Evolutionary conservation across 1,140 invertebrate genomes (phyloP), one percentile per base, ranked within the genome.

Genomic region (Zaprionus lachaisei): DNA sequence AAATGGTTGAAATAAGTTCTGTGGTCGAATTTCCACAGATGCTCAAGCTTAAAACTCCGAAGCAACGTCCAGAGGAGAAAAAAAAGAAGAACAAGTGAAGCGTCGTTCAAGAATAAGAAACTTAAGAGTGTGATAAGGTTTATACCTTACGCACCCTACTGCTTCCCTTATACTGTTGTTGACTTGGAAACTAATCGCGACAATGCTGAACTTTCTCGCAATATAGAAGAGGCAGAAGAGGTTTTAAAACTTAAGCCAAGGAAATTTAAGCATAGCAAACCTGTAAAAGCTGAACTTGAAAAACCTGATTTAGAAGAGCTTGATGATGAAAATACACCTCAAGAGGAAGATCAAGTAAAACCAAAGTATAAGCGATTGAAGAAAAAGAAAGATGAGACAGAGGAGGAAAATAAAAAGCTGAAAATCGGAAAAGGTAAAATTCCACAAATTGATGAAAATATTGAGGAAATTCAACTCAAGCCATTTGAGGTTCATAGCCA

Each of bases 401-500:
- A 55, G 2, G 62, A 75, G 2, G 72, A 86, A 60, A 65, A 28
- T 24, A 79, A 34, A 44, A 92, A 91, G 61, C 69, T 91, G 1
- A 93, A 91, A 69, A 61, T 89, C 22, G 91, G 82, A 2, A 92
- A 92, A 17, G 92, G 92, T 12, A 84, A 84, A 41, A 60, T 91
- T 63, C 90, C 89, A 1, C 57, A 85, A 72, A 75, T 73, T 58
- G 71, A 49, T 17, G 78, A 91, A 14, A 24, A 41, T 1, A 58
- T 94, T 72, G 95, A 95, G 83, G 82, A 94, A 73, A 93, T 95
- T 24, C 92, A 73, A 38, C 78, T 95, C 2, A 95, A 83, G 51
- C 90, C 91, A n/a, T 41, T 93, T 17, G 91, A 89, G 28, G 24
- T 74, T 54, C 74, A 86, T 55, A 77, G n/a, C 7, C 44, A 85